Percentiles rank a stretch among this genome's conserved stretches.
Conservation (phyloP, 1,140 invertebrate genomes). For the Paralvinella palmiformis region DNA sequence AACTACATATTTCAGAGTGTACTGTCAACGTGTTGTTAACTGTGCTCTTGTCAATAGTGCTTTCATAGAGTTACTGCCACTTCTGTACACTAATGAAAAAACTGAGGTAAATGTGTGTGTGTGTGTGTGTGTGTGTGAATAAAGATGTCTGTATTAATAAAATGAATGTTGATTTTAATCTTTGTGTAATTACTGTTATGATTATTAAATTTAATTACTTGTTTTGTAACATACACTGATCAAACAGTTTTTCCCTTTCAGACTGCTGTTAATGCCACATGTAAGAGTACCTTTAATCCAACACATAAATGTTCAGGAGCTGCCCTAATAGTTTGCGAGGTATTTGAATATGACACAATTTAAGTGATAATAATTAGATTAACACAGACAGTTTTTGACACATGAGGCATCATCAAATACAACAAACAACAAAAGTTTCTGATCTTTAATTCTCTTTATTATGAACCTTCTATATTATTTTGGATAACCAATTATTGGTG, state of each 20-base stretch:
- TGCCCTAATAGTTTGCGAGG: conserved; percentile 58
- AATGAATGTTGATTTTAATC: conserved; percentile 30
- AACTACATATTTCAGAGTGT: conserved; percentile 30
- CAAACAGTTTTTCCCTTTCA: conserved; percentile 17
- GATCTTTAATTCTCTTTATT: too few relatives aligned
- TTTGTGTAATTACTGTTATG: too few relatives aligned
- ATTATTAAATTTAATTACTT: too few relatives aligned
- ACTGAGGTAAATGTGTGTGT: conserved; percentile 52
- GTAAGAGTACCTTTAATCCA: conserved; percentile 40
- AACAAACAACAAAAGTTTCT: too few relatives aligned
- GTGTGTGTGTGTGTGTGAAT: too few relatives aligned
- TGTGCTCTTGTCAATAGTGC: conserved; percentile 62
- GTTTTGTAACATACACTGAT: neutral
- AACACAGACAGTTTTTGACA: too few relatives aligned
- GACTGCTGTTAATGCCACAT: conserved; percentile 33
- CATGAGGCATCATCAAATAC: too few relatives aligned
- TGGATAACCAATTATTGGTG: too few relatives aligned
- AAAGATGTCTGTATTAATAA: neutral
- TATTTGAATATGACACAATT: too few relatives aligned
- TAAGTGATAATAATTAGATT: too few relatives aligned
- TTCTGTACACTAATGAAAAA: conserved; percentile 59
- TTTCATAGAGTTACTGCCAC: conserved; percentile 62
- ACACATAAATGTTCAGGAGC: conserved; percentile 62
- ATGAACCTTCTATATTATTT: too few relatives aligned
- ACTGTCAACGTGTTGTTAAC: conserved; percentile 56